Evolutionary conservation across 2,113 vertebrate genomes (phyloP).

Genomic region (Tinamus guttatus): DNA sequence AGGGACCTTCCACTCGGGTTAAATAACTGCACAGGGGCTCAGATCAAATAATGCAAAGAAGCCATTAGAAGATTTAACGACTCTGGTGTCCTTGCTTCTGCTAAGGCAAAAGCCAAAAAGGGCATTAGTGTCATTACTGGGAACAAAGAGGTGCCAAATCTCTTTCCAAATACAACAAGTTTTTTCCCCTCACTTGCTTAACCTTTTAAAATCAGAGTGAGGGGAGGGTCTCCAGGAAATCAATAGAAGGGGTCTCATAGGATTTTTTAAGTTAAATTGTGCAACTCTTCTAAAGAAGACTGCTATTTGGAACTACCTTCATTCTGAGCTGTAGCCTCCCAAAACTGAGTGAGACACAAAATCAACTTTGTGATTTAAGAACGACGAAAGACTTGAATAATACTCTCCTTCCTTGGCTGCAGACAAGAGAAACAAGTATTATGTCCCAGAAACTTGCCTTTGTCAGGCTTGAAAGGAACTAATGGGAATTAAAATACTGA

Average conservation of each 20-base stretch:
- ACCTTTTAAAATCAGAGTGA: background rate
- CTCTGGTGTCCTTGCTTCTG: background rate
- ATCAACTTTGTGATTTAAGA: background rate
- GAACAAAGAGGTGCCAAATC: background rate
- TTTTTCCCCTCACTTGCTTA: background rate
- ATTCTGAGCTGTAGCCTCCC: background rate
- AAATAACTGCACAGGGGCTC: background rate
- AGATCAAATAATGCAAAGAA: background rate
- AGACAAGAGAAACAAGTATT: background rate
- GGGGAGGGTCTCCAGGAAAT: background rate
- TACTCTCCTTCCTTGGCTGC: background rate
- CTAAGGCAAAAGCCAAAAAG: background rate
- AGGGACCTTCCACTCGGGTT: background rate
- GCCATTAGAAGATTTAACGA: background rate
- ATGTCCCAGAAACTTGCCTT: constrained; percentile 1
- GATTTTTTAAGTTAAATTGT: background rate
- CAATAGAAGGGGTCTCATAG: background rate
- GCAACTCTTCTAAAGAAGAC: background rate
- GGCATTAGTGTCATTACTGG: background rate
- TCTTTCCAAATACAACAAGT: background rate
- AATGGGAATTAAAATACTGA: constrained; percentile 2
- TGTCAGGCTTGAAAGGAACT: constrained; percentile 16
- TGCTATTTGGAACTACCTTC: background rate
- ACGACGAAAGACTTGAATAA: background rate
- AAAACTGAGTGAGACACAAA: background rate